These are phyloP conservation scores for Tortrix viridana DNA, from an alignment of 2,888 invertebrate species.

Conservation along the genomic window DNA sequence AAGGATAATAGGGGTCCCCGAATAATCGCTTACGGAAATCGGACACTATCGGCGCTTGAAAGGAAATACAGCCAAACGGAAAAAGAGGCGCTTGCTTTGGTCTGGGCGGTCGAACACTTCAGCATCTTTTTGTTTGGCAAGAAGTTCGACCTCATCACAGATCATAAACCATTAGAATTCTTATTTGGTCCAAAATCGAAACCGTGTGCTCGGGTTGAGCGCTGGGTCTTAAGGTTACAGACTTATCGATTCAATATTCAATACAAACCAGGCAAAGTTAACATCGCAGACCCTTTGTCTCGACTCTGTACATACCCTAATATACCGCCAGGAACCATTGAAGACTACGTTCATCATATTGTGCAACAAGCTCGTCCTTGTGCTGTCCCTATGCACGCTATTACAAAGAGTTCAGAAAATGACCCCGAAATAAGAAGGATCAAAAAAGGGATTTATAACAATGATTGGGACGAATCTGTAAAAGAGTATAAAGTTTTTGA, in stretches of 20 bases:
- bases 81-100: constrained; percentile 46
- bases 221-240: constrained; percentile 45
- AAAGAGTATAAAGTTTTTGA: no score
- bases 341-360: constrained; percentile 20
- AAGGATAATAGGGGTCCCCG: constrained; percentile 41
- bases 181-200: constrained; percentile 46
- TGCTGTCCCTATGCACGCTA: constrained; percentile 12
- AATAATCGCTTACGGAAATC: constrained; percentile 61
- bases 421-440: constrained; percentile 20
- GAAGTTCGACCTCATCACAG: constrained; percentile 52
- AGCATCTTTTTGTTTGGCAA: constrained; percentile 60
- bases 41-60: constrained; percentile 54
- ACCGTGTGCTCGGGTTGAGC: constrained; percentile 46
- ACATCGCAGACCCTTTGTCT: constrained; percentile 52
- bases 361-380: constrained; percentile 15
- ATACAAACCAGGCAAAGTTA: constrained; percentile 44
- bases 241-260: constrained; percentile 42
- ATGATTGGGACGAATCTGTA: constrained; percentile 12
- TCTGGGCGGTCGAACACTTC: constrained; percentile 49
- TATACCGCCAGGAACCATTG: constrained; percentile 3
- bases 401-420: constrained; percentile 10
- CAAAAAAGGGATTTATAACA: constrained; percentile 26
- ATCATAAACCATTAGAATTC: constrained; percentile 50
- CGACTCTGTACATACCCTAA: constrained; percentile 35
- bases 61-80: constrained; percentile 51